Evolutionary conservation across 2,888 invertebrate genomes (phyloP), one percentile per base, ranked within the genome.

Genomic region (Parapristionchus giblindavisi): DNA sequence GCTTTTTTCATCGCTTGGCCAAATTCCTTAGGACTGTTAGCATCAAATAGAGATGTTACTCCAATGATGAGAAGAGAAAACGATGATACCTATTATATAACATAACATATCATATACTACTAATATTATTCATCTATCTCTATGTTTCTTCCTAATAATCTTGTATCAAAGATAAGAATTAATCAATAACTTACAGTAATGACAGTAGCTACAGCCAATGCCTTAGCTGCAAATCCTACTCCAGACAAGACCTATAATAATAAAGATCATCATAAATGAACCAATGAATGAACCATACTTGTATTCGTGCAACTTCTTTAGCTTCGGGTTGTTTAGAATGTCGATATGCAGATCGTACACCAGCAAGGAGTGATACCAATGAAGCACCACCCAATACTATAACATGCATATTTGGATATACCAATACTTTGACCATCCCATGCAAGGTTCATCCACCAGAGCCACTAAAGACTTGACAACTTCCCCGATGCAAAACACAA

Each of bases 1-100:
- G 77, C 71, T 6, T 58, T 75, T 79, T 79, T 78, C 83, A 86
- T 84, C 73, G 81, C 79, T 63, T 77, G 32, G 52, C 87, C 87
- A 81, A 87, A 87, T 58, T 87, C 83, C 74, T 81, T 80, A 21
- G 85, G 85, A 3, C 85, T 81, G 76, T 84, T 83, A 24, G 87
- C 87, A 76, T 85, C 77, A n/a, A 85, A 79, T 4, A 80, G 17
- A 17, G 81, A 80, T 8, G 85, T 83, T n/a, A 86, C 81, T 48
- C 84, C 85, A 27, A 87, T 80, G 34, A 86, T 68, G 43, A 85
- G n/a, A 40, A 85, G 77, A 14, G 81, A 78, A 79, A 85, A 87
- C 4, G 86, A 85, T 66, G 84, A 85, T 24, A 84, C 81, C 71
- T 72, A 38, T n/a, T n/a, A n/a, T n/a, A n/a, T n/a, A n/a, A n/a